Base-by-base conservation (phyloP, 2,113 vertebrate genomes). In the Dryoscopus gambensis region DNA sequence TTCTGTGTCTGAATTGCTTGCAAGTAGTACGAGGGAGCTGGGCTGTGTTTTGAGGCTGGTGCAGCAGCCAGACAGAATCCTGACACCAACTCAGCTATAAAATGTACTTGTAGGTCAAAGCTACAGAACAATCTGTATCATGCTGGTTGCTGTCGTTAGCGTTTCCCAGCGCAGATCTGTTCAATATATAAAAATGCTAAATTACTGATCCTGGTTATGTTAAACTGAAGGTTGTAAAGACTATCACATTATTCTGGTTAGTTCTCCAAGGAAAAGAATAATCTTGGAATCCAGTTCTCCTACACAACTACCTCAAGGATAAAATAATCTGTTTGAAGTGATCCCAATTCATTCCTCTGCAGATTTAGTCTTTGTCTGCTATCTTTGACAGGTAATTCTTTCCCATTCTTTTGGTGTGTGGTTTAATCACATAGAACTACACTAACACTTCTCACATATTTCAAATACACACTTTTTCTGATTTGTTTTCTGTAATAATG, bases 71-170 rank as follows among this genome's bases (percentile, higher is more conserved):
- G 67, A 70, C 53, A 88, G 81, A 92, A 87, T 88, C 35, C 77
- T 91, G 87, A 87, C 73, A 86, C 47, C 82, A 83, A 63, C 64
- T 89, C 63, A 71, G 70, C 75, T 84, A 56, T 86, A 70, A 95
- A 93, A 91, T n/a, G 13, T 82, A 78, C 71, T 59, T 55, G 40
- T 59, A 91, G 94, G 92, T 91, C 87, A 91, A 89, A 95, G 55
- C 76, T 71, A 80, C 87, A 93, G 60, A 91, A 69, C 60, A 70
- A 67, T 55, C 56, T 86, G 53, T 71, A 73, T 87, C 82, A 9
- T 28, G 49, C 35, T 87, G 37, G 24, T 42, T 88, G 65, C n/a
- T 93, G 39, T 44, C 40, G 20, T 83, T 69, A 81, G 57, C 15
- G 6, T 75, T 93, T 87, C 77, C 53, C 42, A 56, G 25, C 30